These are phyloP conservation scores for Ectemnius cavifrons DNA, from an alignment of 2,888 invertebrate species.

Conservation along the genomic window DNA sequence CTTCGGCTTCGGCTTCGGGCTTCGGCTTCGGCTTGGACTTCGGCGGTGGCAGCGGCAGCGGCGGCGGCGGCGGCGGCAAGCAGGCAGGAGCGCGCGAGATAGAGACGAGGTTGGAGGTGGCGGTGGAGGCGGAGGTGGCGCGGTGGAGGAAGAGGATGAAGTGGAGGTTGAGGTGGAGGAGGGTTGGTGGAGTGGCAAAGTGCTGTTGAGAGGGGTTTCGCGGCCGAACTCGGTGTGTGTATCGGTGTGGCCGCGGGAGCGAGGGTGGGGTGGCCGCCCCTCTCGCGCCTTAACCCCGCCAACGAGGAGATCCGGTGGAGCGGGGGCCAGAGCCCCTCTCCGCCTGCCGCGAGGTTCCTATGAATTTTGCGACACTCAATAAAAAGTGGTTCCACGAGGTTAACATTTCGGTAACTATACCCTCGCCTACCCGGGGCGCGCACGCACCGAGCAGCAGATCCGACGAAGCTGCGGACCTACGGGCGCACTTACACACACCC, in stretches of 20 bases:
- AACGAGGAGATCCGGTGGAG: conserved; percentile 51
- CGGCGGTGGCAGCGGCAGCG: conserved; percentile 51
- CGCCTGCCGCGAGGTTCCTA: conserved; percentile 79
- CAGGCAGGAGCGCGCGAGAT: neutral
- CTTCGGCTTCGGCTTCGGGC: no score
- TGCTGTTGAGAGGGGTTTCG: conserved; percentile 14
- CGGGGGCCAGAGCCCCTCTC: conserved; percentile 64
- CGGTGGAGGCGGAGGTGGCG: conserved; percentile 47
- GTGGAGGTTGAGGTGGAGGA: conserved; percentile 43
- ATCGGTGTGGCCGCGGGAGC: conserved; percentile 14
- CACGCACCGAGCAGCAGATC: conserved; percentile 56
- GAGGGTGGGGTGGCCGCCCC: conserved; percentile 60
- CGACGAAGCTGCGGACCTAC: conserved; percentile 21
- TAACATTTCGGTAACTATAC: conserved; percentile 80
- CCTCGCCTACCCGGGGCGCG: conserved; percentile 72
- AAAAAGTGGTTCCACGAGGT: conserved; percentile 83
- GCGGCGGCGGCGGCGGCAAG: conserved; percentile 10
- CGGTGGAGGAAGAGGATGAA: conserved; percentile 12
- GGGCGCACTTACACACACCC: conserved; percentile 29
- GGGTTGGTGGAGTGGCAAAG: conserved; percentile 54
- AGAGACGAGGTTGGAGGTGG: conserved; percentile 28
- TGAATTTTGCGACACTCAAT: conserved; percentile 82
- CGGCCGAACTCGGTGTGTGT: neutral
- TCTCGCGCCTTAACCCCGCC: conserved; percentile 64
- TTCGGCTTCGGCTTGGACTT: no score